These are phyloP conservation scores for Diplodus puntazzo DNA, from an alignment of 2,797 vertebrate species.

Conservation along the genomic window DNA sequence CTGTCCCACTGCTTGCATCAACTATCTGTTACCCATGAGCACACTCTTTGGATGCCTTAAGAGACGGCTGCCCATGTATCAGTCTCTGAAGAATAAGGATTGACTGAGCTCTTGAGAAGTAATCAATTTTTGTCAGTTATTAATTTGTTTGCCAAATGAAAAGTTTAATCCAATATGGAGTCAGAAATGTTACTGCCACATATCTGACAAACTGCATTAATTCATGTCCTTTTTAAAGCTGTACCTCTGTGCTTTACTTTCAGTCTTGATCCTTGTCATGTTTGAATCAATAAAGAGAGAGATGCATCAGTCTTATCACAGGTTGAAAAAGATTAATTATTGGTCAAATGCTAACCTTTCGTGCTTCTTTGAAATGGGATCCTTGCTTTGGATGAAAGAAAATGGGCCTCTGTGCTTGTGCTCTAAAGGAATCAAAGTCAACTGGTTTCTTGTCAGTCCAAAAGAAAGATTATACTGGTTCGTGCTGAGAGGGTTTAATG, in stretches of 20 bases:
- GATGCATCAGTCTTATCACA: background rate
- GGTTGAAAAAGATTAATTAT: background rate
- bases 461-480: constrained; percentile 1
- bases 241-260: background rate
- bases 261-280: constrained; percentile 1
- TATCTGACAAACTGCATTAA: background rate
- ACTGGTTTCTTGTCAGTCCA: constrained; percentile 11
- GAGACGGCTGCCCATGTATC: constrained; percentile 37
- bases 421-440: background rate
- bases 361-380: background rate
- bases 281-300: constrained; percentile 12
- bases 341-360: constrained; percentile 11
- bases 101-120: constrained; percentile 16
- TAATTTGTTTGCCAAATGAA: constrained; percentile 49
- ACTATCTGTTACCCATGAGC: constrained; percentile 68
- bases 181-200: constrained; percentile 13
- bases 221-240: background rate
- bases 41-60: constrained; percentile 48
- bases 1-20: constrained; percentile 47
- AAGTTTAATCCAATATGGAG: constrained; percentile 35
- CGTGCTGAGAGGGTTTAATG: background rate
- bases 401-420: background rate
- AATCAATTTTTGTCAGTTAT: constrained; percentile 50
- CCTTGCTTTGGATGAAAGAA: constrained; percentile 8
- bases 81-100: constrained; percentile 32